Base-by-base conservation (phyloP, 1,140 invertebrate species). In the Oscheius sp. region DNA sequence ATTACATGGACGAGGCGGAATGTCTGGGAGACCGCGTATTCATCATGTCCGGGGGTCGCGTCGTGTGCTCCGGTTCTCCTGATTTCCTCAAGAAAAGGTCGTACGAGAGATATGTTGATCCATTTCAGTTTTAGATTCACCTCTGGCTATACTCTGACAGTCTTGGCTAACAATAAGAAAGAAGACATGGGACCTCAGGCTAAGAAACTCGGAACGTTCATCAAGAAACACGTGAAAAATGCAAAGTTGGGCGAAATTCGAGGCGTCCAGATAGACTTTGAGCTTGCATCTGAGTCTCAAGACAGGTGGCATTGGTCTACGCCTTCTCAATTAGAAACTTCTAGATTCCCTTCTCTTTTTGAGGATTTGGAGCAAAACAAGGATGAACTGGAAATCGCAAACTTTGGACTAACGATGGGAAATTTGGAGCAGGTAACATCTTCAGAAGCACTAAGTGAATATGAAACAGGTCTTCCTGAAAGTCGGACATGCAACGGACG, bases 1-100 rank as follows among this genome's bases (percentile, higher is more conserved):
- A 98, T 85, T 95, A 93, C 85, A 96, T 98, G 93, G 95, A 97
- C 86, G 95, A 98, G 87, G 95, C 95, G 7, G 95, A 98, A 86
- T 88, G 91, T 23, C 87, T 97, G 0, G 94, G 93, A 1, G 88
- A 88, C 76, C 70, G 86, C 68, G 84, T 87, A 36, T 85, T 85
- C 15, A 85, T 88, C 13, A 89, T 91, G 59, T 87, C 88, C 15
- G 85, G 89, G 65, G 90, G 90, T 36, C 86, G 87, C 69, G 84
- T 91, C 0, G 86, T 88, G 65, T 89, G 89, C 76, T 87, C 86
- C 78, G 90, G 90, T 1, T 89, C 89, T 0, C 88, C 89, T 32
- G 83, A 90, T 2, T 91, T 88, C 80, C 84, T 91, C 13, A 91
- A 91, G 83, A 73, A 81, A 34, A 63, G 66, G 46, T n/a, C n/a